Evolutionary conservation across 2,888 invertebrate genomes (phyloP), one percentile per base, ranked within the genome.

Genomic region (Pyrgus malvae): DNA sequence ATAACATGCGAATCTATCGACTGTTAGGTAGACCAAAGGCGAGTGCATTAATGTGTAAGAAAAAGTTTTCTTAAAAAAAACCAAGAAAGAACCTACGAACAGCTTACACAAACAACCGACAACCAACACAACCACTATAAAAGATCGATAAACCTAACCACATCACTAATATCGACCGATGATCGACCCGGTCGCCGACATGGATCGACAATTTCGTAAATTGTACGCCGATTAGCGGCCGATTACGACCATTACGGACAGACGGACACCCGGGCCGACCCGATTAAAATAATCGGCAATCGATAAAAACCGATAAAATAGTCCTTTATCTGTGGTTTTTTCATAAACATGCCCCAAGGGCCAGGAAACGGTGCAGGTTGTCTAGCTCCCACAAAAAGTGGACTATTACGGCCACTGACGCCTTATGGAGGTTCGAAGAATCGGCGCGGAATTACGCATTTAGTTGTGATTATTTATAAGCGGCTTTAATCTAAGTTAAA

Each of bases 151-250:
- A 69, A 64, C 57, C 55, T 56, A 54, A 57, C 59, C 66, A 62
- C 85, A 78, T 62, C 87, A 77, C 85, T 83, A 79, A 67, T 67
- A 75, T 76, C 76, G 74, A 69, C 57, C 75, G 72, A 72, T 75
- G 73, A 76, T 76, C 82, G 80, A 74, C 69, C 74, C 82, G 80
- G 80, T 80, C 80, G 86, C 84, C 86, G 88, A 83, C 88, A 87
- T 82, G 85, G 85, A 81, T 85, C 84, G 80, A 89, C 88, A 88
- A 90, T 90, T 90, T 90, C 72, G 89, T 89, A 90, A 90, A 90
- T 90, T 86, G 88, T 87, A 78, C 81, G 67, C 85, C 89, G 89
- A 89, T 90, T 89, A 90, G 89, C 88, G 87, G 73, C 73, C 88
- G 88, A 87, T 89, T 89, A 90, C 89, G 83, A 76, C 80, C 75